Conservation (phyloP, 2,113 vertebrate genomes). For the Oryctolagus cuniculus region DNA sequence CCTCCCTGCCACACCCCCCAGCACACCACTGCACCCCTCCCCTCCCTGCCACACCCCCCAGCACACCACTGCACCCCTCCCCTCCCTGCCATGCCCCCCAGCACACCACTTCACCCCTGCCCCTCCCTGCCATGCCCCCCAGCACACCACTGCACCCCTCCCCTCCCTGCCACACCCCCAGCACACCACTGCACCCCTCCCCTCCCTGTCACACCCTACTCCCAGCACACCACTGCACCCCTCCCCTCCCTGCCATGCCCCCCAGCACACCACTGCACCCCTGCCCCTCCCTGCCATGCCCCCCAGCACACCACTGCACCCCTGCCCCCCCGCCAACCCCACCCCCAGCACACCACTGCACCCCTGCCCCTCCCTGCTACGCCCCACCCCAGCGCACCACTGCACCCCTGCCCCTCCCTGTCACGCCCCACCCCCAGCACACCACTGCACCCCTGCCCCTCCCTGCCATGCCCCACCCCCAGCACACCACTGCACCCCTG, state of each 20-base stretch:
- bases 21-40: too few species aligned
- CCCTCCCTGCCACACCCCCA: too few species aligned
- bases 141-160: fast-evolving
- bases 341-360: fast-evolving
- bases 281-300: neutral
- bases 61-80: fast-evolving
- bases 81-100: too few species aligned
- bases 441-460: fast-evolving
- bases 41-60: too few species aligned
- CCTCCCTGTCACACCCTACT: too few species aligned
- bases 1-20: too few species aligned
- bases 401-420: neutral
- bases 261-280: fast-evolving
- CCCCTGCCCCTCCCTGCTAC: too few species aligned
- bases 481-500: fast-evolving
- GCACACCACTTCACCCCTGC: fast-evolving
- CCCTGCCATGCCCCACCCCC: too few species aligned
- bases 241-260: too few species aligned
- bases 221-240: fast-evolving
- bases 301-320: fast-evolving
- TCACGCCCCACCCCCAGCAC: fast-evolving
- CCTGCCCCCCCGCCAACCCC: neutral
- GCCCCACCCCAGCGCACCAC: fast-evolving
- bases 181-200: too few species aligned
- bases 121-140: neutral